Conservation (phyloP, 2,888 invertebrate genomes). For the Morpho deidamia region DNA sequence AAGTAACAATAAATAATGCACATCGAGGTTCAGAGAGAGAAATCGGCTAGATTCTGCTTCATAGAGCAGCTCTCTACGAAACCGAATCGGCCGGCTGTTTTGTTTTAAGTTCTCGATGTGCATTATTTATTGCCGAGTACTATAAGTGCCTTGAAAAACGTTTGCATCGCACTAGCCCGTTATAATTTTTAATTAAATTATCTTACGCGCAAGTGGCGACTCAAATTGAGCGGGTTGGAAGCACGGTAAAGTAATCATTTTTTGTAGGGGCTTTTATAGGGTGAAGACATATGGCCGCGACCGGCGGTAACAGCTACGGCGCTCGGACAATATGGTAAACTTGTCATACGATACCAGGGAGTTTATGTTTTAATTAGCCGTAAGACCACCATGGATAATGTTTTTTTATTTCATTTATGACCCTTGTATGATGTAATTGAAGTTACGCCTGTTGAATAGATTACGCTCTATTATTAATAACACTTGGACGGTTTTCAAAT, state of each 20-base stretch:
- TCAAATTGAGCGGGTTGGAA: conserved; percentile 50
- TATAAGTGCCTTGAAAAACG: background rate
- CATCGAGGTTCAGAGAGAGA: too few species aligned
- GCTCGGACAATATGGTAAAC: conserved; percentile 22
- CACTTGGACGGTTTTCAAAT: background rate
- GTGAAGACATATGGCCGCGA: conserved; percentile 57
- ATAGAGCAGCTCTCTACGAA: too few species aligned
- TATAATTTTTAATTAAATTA: conserved; percentile 20
- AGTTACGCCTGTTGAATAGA: conserved; percentile 9
- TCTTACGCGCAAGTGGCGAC: conserved; percentile 9
- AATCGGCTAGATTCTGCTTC: too few species aligned
- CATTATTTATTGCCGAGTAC: too few species aligned
- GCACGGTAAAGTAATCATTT: conserved; percentile 66
- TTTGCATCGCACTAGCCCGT: background rate
- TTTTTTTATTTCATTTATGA: conserved; percentile 3
- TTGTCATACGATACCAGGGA: conserved; percentile 15
- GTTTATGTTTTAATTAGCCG: conserved; percentile 17
- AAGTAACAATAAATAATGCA: too few species aligned
- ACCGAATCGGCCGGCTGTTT: too few species aligned
- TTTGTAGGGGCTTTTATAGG: conserved; percentile 65
- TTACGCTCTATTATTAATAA: conserved; percentile 4
- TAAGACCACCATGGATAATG: conserved; percentile 16
- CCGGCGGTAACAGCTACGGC: conserved; percentile 19
- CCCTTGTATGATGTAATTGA: conserved; percentile 7
- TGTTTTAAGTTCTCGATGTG: too few species aligned